These are phyloP conservation scores for Philereme transversata DNA, from an alignment of 2,888 invertebrate species.

Conservation along the genomic window DNA sequence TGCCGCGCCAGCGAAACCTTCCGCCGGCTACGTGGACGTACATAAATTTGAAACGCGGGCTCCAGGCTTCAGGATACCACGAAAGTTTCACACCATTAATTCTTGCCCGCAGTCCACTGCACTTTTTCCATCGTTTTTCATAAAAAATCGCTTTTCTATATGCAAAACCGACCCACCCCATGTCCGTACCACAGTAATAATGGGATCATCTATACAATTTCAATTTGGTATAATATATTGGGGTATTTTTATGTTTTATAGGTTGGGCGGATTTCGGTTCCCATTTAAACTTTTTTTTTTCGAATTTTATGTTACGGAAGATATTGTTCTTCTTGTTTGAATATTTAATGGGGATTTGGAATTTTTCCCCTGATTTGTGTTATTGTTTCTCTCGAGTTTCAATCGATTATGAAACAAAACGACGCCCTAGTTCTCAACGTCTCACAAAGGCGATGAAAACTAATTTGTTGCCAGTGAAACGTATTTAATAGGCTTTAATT, in stretches of 20 bases:
- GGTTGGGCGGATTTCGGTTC: conserved; percentile 69
- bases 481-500: conserved; percentile 22
- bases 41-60: conserved; percentile 65
- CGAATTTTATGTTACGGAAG: conserved; percentile 80
- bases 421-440: background rate
- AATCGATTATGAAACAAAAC: conserved; percentile 18
- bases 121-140: conserved; percentile 60
- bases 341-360: conserved; percentile 42
- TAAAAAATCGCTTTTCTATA: conserved; percentile 67
- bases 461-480: conserved; percentile 17
- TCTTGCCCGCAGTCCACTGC: conserved; percentile 74
- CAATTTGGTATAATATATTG: conserved; percentile 72
- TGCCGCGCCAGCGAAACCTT: conserved; percentile 35
- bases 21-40: conserved; percentile 55
- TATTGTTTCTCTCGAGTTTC: conserved; percentile 43
- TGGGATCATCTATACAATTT: conserved; percentile 73
- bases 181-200: conserved; percentile 66
- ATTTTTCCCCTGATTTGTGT: conserved; percentile 44
- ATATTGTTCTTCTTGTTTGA: conserved; percentile 61
- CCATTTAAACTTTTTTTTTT: conserved; percentile 78
- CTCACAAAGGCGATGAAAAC: conserved; percentile 10
- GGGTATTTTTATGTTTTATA: conserved; percentile 77
- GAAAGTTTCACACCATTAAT: conserved; percentile 79
- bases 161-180: conserved; percentile 59
- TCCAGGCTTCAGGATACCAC: conserved; percentile 43